phyloP scores from a whole-genome alignment of 53 echinoderm and acorn worm species.

The Zoroaster sp. region DNA sequence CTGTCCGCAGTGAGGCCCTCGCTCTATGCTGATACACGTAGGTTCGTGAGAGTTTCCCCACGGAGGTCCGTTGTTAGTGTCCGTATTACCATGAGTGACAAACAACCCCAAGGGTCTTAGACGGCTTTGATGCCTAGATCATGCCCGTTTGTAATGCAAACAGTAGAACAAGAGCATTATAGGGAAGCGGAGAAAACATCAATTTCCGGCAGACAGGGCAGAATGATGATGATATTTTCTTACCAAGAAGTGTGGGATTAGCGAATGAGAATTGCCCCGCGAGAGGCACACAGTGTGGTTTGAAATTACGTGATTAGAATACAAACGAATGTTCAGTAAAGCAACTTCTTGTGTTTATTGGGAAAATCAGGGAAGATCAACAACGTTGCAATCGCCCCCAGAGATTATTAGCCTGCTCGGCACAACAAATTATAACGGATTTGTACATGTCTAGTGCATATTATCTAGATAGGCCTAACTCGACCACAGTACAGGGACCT shows the following conservation, averaged over 20 bases:
- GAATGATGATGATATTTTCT: neutral
- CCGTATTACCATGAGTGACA: slow-evolving; percentile 1
- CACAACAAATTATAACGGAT: neutral
- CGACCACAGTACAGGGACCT: too few species aligned
- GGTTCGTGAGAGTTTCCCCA: neutral
- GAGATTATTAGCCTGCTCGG: neutral
- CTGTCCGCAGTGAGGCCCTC: neutral
- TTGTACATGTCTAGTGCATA: neutral
- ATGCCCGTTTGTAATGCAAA: slow-evolving; percentile 11
- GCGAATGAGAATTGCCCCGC: neutral
- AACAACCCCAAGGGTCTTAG: neutral
- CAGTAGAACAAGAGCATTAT: neutral
- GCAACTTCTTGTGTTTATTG: neutral
- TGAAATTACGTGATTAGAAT: slow-evolving; percentile 28
- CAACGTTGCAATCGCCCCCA: neutral
- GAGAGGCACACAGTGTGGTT: neutral
- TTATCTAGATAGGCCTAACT: too few species aligned
- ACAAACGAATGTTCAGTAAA: neutral
- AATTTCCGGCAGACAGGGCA: neutral
- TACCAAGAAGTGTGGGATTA: neutral
- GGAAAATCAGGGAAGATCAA: neutral
- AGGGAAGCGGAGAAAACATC: neutral
- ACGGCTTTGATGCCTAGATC: neutral
- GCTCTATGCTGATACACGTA: neutral
- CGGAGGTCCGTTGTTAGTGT: neutral